Percentiles rank a stretch among this genome's conserved stretches.
Evolutionary conservation across 2,888 invertebrate genomes (phyloP).

Genomic region (Anthrax anthrax): DNA sequence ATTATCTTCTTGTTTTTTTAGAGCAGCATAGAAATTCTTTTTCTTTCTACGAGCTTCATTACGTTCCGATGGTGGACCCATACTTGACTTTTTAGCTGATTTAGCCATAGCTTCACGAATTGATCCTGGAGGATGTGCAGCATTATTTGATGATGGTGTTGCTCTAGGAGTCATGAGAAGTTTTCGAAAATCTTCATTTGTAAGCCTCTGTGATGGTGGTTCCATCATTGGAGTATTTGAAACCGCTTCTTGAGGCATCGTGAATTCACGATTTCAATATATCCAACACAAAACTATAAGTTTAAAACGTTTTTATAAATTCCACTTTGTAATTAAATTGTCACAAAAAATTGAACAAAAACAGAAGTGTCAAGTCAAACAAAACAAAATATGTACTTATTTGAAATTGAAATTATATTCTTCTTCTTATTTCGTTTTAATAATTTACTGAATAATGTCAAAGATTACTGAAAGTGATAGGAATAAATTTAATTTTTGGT

Average conservation of each 20-base stretch:
- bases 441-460: too few species aligned
- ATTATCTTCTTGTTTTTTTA: constrained; percentile 90
- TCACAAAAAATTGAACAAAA: too few species aligned
- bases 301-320: too few species aligned
- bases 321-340: too few species aligned
- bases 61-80: constrained; percentile 45
- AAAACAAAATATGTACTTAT: too few species aligned
- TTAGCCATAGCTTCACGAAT: constrained; percentile 56
- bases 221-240: constrained; percentile 1
- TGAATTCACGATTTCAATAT: neutral
- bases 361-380: too few species aligned
- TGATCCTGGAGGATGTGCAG: constrained; percentile 39
- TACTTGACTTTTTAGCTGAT: constrained; percentile 21
- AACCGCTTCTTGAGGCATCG: neutral
- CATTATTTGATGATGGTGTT: constrained; percentile 38
- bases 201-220: constrained; percentile 64
- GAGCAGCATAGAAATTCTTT: constrained; percentile 84
- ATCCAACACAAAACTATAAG: too few species aligned
- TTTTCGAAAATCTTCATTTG: constrained; percentile 95
- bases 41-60: constrained; percentile 80
- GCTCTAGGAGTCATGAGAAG: constrained; percentile 87
- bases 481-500: too few species aligned
- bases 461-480: too few species aligned
- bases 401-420: too few species aligned
- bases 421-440: too few species aligned